These are phyloP conservation scores for Eilema griseolum DNA, from an alignment of 2,888 invertebrate species.

Conservation along the genomic window DNA sequence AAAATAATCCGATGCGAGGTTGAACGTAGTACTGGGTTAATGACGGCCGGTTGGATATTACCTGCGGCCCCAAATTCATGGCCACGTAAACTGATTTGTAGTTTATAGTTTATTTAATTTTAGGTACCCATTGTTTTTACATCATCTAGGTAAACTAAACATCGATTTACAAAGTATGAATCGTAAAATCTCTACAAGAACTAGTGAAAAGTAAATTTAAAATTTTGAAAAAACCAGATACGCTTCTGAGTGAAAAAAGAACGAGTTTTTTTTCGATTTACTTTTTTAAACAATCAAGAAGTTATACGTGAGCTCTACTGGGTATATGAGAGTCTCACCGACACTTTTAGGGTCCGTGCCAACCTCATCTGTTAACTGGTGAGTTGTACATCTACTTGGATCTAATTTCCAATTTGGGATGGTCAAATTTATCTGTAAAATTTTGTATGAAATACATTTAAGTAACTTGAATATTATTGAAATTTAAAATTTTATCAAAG, in stretches of 20 bases:
- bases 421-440: too few relatives aligned
- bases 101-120: slow-evolving; percentile 41
- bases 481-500: background rate
- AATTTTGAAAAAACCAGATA: background rate
- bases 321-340: too few relatives aligned
- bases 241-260: background rate
- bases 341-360: too few relatives aligned
- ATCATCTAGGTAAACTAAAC: slow-evolving; percentile 16
- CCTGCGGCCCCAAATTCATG: slow-evolving; percentile 30
- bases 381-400: too few relatives aligned
- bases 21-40: slow-evolving; percentile 20
- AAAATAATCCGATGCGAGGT: slow-evolving; percentile 32
- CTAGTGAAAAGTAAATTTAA: background rate
- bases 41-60: slow-evolving; percentile 30
- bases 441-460: background rate
- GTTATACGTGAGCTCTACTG: background rate
- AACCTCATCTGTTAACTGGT: too few relatives aligned
- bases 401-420: too few relatives aligned
- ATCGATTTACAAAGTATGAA: background rate
- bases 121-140: slow-evolving; percentile 27
- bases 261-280: background rate
- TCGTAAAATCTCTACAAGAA: background rate
- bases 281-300: background rate
- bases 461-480: too few relatives aligned
- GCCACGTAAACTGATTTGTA: slow-evolving; percentile 35